Evolutionary conservation across 2,888 invertebrate species (phyloP), one percentile per base, ranked within the genome.

Genomic region (Phorcus lineatus): DNA sequence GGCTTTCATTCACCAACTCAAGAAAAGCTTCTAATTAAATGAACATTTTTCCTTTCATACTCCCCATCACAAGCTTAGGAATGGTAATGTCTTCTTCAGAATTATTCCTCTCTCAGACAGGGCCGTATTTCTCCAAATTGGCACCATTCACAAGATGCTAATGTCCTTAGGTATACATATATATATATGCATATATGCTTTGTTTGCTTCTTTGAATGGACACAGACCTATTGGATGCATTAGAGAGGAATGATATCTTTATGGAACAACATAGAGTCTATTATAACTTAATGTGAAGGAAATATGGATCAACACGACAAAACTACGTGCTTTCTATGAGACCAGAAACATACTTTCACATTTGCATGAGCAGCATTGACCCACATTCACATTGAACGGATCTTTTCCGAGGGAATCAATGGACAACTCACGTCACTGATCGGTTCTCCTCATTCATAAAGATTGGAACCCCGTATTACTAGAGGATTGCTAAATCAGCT

Each of bases 391-490:
- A 62, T 62, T 62, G 62, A 62, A 24, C 62, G 24, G 28, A 62
- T 62, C 62, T 62, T 62, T 62, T 28, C 28, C 28, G 28, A 62
- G 62, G 22, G 28, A 62, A 62, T 62, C 62, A 62, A 62, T 62
- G 62, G 62, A 28, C n/a, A 24, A 62, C 28, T 62, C 24, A 28
- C 62, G 62, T 62, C 62, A 62, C 62, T 62, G 62, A 28, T 62
- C 62, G 62, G 24, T 62, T 62, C 22, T 22, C 28, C 62, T 62
- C 62, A 62, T 62, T 62, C 62, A 62, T 62, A 62, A 62, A 62
- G 62, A 62, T 62, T 62, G 62, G 62, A 62, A 62, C 62, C 24
- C 62, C n/a, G 62, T 62, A 62, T 62, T 62, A 28, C 62, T 28
- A 17, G 62, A 62, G 28, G 62, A 62, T 28, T 62, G 24, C 62